Evolutionary conservation across 2,113 vertebrate species (phyloP), one percentile per base, ranked within the genome.

Genomic region (Urocynchramus pylzowi): DNA sequence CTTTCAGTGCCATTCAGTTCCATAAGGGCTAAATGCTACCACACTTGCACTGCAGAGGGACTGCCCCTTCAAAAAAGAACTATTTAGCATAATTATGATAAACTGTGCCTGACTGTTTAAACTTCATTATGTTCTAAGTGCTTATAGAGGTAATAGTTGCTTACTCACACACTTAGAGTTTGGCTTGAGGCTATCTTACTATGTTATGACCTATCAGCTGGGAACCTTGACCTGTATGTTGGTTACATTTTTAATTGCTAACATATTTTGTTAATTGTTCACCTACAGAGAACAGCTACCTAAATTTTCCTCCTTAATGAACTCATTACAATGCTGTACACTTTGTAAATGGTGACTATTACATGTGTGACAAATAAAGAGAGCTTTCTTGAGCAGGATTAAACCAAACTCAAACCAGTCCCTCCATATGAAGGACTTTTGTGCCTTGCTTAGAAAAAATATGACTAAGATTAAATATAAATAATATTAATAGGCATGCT

Each of bases 241-340:
- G 78, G 64, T 81, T 86, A 78, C 59, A 53, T 54, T 88, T 95
- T 88, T 96, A 96, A 97, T 95, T 96, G 95, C 90, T 87, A 92
- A 96, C 69, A 35, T 86, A 78, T 89, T 95, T 97, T 95, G 96
- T 96, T 97, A 97, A 97, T 97, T 96, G 96, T 95, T 97, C 87
- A 94, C 91, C 75, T 90, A 86, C 87, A 94, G 76, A 92, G 89
- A 96, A 37, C 67, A 92, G 52, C 10, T 33, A 70, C 93, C 78
- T 83, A 61, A 94, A 94, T 90, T 84, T 56, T 93, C 67, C 28
- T 8, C 18, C 64, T 95, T 97, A 97, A 97, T 97, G 73, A 97
- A 77, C 93, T 97, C 84, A 95, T 98, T 98, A 96, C 64, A 63
- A 96, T 95, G 96, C 90, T 90, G 81, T 81, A 42, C 9, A 3